Conservation (phyloP, 2,113 vertebrate genomes). For the Hypanus sabinus region DNA sequence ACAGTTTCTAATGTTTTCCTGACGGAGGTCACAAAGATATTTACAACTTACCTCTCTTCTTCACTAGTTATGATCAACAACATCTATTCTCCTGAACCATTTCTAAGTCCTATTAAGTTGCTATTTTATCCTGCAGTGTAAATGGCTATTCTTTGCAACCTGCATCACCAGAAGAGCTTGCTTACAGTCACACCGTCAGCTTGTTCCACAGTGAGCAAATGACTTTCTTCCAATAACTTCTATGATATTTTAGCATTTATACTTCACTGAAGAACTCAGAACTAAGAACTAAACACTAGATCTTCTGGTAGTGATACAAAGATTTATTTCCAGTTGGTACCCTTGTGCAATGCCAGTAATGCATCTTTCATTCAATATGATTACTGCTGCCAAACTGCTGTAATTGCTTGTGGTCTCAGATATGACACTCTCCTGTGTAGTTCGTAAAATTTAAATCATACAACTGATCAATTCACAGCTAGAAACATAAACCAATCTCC, state of each 20-base stretch:
- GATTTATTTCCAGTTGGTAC: not conserved
- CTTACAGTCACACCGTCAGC: not conserved
- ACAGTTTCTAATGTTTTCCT: conserved; percentile 11
- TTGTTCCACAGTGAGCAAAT: not conserved
- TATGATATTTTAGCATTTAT: not conserved
- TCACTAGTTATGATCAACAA: not conserved
- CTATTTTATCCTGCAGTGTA: not conserved
- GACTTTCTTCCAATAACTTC: not conserved
- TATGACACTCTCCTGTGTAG: not conserved
- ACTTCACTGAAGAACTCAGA: not conserved
- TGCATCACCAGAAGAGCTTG: not conserved
- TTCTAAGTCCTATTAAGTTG: not conserved
- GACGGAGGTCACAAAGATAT: not conserved
- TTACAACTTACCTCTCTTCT: not conserved
- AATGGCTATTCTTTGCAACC: not conserved
- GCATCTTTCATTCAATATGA: not conserved
- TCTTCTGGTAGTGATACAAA: not conserved
- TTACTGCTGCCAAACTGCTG: not conserved
- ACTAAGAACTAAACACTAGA: not conserved
- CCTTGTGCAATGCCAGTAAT: not conserved
- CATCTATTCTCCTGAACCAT: not conserved
- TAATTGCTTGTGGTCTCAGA: not conserved
- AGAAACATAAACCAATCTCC: not conserved
- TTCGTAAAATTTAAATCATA: not conserved
- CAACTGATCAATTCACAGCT: not conserved